Evolutionary conservation across 2,113 vertebrate genomes (phyloP), one percentile per base, ranked within the genome.

Genomic region (Embiotoca jacksoni): DNA sequence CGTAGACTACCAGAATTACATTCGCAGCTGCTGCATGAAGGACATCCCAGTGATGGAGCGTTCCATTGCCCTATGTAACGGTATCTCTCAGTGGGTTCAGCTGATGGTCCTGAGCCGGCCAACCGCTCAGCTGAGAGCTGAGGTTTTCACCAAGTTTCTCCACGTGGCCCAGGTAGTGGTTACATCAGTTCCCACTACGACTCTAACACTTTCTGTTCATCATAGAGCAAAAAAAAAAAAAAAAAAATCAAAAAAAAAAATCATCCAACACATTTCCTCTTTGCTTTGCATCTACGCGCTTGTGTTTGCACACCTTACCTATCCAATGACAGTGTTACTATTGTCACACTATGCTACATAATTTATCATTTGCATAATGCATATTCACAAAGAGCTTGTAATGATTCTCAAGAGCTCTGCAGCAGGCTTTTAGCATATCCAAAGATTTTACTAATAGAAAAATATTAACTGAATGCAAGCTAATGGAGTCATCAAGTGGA

Each of bases 111-210:
- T 99, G 79, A 99, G 97, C 86, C 95, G 97, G 72, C 97, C 97
- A 35, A 99, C 97, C 0, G 96, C 97, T 3, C 97, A 98, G 90
- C 96, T 99, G 73, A 94, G 97, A 72, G 97, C 97, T 13, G 96
- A 99, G 89, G 97, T 98, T 87, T 98, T 98, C 93, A 96, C 95
- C 88, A 99, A 99, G 90, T 99, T 99, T 80, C 98, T 99, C 90
- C 96, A 96, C 10, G 97, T 99, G 74, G 97, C 97, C 32, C 95
- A 99, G 96, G 97, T 98, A 89, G 59, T 55, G 74, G 74, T 78
- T 86, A 35, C 47, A 72, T 52, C 66, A 53, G 32, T 64, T 31
- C 50, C 31, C 63, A 44, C 33, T 57, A 4, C 13, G 7, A 46
- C 60, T 52, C 58, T 23, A 0, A 15, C 6, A 53, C 11, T 88